Base-by-base conservation (phyloP, 1,140 invertebrate species). In the Pseudomyrmex concolor region DNA sequence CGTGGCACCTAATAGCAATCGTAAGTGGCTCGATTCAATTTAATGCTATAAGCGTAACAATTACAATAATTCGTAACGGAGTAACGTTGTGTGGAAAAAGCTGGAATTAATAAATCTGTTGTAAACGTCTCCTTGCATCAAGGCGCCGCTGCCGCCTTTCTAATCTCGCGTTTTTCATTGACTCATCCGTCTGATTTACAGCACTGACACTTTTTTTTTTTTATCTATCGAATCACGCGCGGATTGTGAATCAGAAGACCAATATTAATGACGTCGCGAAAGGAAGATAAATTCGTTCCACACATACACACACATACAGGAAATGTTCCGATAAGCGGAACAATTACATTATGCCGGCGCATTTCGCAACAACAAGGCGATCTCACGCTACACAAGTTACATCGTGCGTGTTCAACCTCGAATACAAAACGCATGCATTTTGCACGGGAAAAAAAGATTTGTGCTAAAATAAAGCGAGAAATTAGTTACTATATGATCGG, bases 11-110 rank as follows among this genome's bases (percentile, higher is more conserved):
- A 34, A 50, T 86, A 13, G 50, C 54, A 57, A 68, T 87, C 50
- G 86, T 87, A 84, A 87, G 86, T 87, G 70, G 3, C 57, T 78
- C 43, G 76, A 55, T 48, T n/a, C 43, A 19, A 63, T 9, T 3
- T 76, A 15, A 60, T 50, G 17, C 34, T 22, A n/a, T 71, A 71
- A 60, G n/a, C 57, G 0, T 71, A 59, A 78, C 15, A 50, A 10
- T 60, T 19, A 10, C 12, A 59, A 34, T 34, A 34, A 34, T 5
- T 34, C 7, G 50, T 43, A 9, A 2, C 9, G 5, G 19, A 50
- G 50, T 48, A 13, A 12, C 13, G 17, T 19, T 19, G 7, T 15
- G 22, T 13, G 25, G 2, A 7, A 19, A 51, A 67, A 55, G 76
- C 43, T 62, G 43, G 19, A 60, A 59, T 59, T 70, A 34, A 34